Conservation (phyloP, 2,797 vertebrate species). For the Halcyon smyrnensis region DNA sequence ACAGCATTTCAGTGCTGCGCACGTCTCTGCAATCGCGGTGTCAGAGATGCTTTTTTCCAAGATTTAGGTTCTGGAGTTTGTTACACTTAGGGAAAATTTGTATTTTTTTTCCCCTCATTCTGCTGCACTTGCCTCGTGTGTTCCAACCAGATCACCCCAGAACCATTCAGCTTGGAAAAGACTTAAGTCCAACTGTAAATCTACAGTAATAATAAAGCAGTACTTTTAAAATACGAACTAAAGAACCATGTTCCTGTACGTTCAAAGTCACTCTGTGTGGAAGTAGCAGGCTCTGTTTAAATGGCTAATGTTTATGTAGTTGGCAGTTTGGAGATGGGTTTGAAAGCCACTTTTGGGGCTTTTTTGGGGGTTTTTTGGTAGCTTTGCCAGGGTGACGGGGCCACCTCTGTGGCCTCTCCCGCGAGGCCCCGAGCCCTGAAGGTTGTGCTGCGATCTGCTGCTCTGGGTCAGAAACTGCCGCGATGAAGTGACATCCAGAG, state of each 20-base stretch:
- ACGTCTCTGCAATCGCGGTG: accelerated
- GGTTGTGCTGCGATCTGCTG: too few relatives aligned
- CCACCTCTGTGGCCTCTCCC: too few relatives aligned
- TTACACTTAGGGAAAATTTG: neutral
- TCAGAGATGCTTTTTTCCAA: too few relatives aligned
- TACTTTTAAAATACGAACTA: neutral
- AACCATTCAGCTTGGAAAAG: neutral
- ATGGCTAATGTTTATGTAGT: too few relatives aligned
- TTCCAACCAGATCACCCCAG: neutral
- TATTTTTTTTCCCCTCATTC: neutral
- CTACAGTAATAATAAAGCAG: neutral
- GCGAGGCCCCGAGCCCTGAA: too few relatives aligned
- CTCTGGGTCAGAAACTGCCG: too few relatives aligned
- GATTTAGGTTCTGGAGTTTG: neutral
- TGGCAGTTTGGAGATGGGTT: neutral
- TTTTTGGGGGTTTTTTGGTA: neutral
- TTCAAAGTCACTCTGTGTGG: neutral
- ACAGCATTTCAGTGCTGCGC: too few relatives aligned
- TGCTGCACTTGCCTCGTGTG: neutral
- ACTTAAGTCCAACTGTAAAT: neutral
- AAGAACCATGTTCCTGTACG: accelerated
- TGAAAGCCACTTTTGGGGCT: too few relatives aligned
- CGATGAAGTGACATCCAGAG: too few relatives aligned
- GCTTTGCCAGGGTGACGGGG: neutral
- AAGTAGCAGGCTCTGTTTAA: neutral